Base-by-base conservation (phyloP, 2,797 vertebrate genomes). In the Galagoides demidoff region DNA sequence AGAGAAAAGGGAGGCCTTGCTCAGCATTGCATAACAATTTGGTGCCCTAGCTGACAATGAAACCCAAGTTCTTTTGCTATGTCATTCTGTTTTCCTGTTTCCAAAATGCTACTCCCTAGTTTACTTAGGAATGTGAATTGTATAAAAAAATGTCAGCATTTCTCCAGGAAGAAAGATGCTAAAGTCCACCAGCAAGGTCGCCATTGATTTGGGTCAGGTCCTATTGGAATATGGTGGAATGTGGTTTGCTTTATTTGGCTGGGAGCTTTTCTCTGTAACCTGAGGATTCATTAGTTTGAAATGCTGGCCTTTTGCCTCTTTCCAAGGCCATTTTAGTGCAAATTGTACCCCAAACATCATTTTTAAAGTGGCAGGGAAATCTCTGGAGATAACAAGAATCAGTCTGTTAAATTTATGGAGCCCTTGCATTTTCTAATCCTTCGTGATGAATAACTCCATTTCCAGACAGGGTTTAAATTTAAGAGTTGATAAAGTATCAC, bases 301-400 rank as follows among this genome's bases (percentile, higher is more conserved):
- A 95, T 96, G 77, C 97, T 98, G 98, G 98, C 97, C 98, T 98
- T 97, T 98, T 98, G 98, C 98, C 98, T 98, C 98, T 98, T 97
- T 98, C 97, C 98, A 98, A 98, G 98, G 98, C 98, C 97, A 97
- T 97, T 98, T 94, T 52, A 97, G 97, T 88, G 97, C 96, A 98
- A 95, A 98, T 98, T 98, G 98, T 98, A 98, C 98, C 98, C 95
- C 97, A 97, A 95, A 98, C 98, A 97, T 85, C 97, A 98, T 96
- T 96, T 97, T 97, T 96, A 97, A 97, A 98, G 97, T 98, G 98
- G 98, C 98, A 98, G 97, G 98, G 98, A 98, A 99, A 98, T 98
- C 98, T 98, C 97, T 97, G 97, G 97, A 98, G 98, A 99, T 98
- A 99, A 98, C 96, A 97, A 14, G 97, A 98, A 96, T 97, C 70